Conservation (phyloP, 2,797 vertebrate genomes). For the Anguilla pacifica region DNA sequence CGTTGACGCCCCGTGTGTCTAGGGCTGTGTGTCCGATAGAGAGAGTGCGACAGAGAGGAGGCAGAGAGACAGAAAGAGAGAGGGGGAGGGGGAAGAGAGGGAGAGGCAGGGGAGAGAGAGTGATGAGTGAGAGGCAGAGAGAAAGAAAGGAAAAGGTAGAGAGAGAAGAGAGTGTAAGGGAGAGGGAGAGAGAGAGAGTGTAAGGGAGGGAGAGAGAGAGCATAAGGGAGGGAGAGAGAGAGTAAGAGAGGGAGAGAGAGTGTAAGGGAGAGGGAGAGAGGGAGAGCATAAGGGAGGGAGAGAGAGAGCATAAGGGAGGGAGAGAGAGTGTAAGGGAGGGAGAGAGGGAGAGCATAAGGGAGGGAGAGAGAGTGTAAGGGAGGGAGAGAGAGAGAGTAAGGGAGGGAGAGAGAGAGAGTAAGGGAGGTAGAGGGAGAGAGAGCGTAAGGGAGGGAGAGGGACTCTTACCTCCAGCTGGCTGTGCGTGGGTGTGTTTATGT, state of each 20-base stretch:
- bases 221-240: background rate
- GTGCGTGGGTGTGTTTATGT: slow-evolving; percentile 79
- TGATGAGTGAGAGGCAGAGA: too few relatives aligned
- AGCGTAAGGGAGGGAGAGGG: background rate
- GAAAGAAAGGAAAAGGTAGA: too few relatives aligned
- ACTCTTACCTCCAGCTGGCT: slow-evolving; percentile 79
- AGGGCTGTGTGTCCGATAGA: background rate
- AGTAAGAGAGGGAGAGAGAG: background rate
- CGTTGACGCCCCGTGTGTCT: background rate
- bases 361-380: too few relatives aligned
- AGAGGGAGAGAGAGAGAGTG: background rate
- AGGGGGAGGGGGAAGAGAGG: background rate
- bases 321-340: background rate
- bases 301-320: too few relatives aligned
- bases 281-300: too few relatives aligned
- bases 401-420: background rate
- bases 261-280: background rate
- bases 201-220: too few relatives aligned
- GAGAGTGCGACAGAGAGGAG: background rate
- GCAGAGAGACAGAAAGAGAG: background rate
- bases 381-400: too few relatives aligned
- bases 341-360: background rate
- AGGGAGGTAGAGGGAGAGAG: background rate
- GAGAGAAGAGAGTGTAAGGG: too few relatives aligned
- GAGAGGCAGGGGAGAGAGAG: too few relatives aligned